Conservation (phyloP, 2,888 invertebrate species). For the Leptinotarsa juncta region DNA sequence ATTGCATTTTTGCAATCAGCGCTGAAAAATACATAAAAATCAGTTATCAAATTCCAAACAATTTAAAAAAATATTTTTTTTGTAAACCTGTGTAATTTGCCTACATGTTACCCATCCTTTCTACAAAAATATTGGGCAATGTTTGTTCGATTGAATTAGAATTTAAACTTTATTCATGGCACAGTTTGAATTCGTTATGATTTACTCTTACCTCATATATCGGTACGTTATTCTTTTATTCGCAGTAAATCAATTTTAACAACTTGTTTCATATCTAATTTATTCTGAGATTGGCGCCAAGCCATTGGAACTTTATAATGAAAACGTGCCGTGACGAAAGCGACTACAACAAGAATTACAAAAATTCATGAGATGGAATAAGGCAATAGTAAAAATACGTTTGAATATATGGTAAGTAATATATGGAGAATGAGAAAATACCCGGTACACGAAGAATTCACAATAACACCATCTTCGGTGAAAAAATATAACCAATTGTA, state of each 20-base stretch:
- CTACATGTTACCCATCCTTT: too few species aligned
- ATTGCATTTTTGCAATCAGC: too few species aligned
- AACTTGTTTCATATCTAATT: slow-evolving; percentile 25
- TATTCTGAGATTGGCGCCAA: slow-evolving; percentile 23
- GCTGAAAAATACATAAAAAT: too few species aligned
- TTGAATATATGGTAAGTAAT: not conserved
- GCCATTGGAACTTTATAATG: not conserved
- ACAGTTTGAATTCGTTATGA: slow-evolving; percentile 8
- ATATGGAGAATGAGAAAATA: not conserved
- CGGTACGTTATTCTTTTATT: slow-evolving; percentile 12
- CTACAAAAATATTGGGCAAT: not conserved
- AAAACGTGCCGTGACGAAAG: slow-evolving; percentile 4
- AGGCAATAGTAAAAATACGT: not conserved
- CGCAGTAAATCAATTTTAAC: slow-evolving; percentile 14
- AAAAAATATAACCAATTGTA: too few species aligned
- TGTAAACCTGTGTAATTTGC: too few species aligned
- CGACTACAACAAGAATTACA: not conserved
- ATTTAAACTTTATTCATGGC: not conserved
- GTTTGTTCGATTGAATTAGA: not conserved
- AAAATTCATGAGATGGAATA: slow-evolving; percentile 12
- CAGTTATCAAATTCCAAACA: too few species aligned
- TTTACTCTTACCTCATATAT: slow-evolving; percentile 22
- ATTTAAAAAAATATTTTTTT: too few species aligned
- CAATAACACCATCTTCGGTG: too few species aligned
- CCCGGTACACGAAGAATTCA: too few species aligned